These are phyloP conservation scores for Oscheius sp. DNA, from an alignment of 2,888 invertebrate genomes.

Conservation along the genomic window DNA sequence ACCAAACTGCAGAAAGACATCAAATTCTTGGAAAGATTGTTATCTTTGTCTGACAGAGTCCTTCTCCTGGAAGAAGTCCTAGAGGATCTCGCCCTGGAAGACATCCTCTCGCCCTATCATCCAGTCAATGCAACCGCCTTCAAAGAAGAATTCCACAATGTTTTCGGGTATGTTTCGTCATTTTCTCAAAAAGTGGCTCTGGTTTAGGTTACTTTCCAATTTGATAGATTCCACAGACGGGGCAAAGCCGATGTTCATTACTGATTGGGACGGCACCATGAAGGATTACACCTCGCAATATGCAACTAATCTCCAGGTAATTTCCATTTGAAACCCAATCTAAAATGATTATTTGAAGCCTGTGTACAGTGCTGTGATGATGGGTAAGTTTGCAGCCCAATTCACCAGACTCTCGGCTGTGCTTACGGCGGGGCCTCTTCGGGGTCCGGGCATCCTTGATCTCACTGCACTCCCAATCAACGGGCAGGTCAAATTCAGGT, in stretches of 20 bases:
- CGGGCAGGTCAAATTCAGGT: conserved; percentile 68
- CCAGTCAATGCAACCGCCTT: conserved; percentile 48
- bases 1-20: conserved; percentile 60
- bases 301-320: conserved; percentile 70
- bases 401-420: conserved; percentile 70
- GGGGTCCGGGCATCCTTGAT: conserved; percentile 72
- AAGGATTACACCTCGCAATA: conserved; percentile 73
- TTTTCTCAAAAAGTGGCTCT: not conserved
- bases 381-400: conserved; percentile 63
- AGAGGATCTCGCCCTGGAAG: conserved; percentile 40
- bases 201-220: conserved; percentile 3
- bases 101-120: conserved; percentile 58
- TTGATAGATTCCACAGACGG: not conserved
- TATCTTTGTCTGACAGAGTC: not conserved
- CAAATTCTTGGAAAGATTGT: conserved; percentile 47
- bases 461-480: conserved; percentile 71
- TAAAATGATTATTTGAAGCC: conserved; percentile 58
- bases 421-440: conserved; percentile 70
- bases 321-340: not conserved
- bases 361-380: conserved; percentile 69
- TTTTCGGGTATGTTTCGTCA: conserved; percentile 37
- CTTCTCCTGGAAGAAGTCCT: conserved; percentile 23
- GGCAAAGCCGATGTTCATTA: conserved; percentile 62
- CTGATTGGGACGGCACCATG: conserved; percentile 74
- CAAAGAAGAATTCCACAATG: conserved; percentile 46